phyloP scores from a whole-genome alignment of 2,888 invertebrate species.

The Drosophila emarginata region DNA sequence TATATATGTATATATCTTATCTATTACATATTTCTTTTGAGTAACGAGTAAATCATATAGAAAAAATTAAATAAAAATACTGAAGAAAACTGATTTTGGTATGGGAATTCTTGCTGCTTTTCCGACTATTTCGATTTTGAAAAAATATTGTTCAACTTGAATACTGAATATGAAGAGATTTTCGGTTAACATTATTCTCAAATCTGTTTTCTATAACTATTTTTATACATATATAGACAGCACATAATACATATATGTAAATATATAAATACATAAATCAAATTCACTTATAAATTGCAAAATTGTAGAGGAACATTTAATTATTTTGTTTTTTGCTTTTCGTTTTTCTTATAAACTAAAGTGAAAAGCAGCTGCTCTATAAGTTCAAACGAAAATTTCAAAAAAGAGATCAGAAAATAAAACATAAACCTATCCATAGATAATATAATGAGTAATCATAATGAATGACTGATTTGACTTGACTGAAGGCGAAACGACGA shows the following conservation, averaged over 20 bases:
- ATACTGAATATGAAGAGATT: slow-evolving; percentile 1
- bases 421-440: background rate
- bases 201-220: background rate
- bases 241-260: slow-evolving; percentile 11
- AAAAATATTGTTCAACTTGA: background rate
- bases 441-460: slow-evolving; percentile 1
- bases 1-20: background rate
- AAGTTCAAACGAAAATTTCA: slow-evolving; percentile 19
- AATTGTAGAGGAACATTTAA: slow-evolving; percentile 35
- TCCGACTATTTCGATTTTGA: background rate
- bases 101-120: background rate
- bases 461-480: slow-evolving; percentile 31
- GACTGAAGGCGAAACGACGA: slow-evolving; percentile 12
- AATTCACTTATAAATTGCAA: slow-evolving; percentile 26
- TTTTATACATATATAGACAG: background rate
- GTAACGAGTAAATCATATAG: background rate
- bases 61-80: background rate
- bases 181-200: background rate
- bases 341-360: slow-evolving; percentile 4
- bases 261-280: slow-evolving; percentile 23
- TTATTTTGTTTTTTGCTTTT: slow-evolving; percentile 27
- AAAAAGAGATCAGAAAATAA: slow-evolving; percentile 30
- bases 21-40: background rate
- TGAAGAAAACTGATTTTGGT: background rate
- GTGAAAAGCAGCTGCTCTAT: slow-evolving; percentile 1